Base-by-base conservation (phyloP, 2,888 invertebrate species). In the Heliconius hortense region DNA sequence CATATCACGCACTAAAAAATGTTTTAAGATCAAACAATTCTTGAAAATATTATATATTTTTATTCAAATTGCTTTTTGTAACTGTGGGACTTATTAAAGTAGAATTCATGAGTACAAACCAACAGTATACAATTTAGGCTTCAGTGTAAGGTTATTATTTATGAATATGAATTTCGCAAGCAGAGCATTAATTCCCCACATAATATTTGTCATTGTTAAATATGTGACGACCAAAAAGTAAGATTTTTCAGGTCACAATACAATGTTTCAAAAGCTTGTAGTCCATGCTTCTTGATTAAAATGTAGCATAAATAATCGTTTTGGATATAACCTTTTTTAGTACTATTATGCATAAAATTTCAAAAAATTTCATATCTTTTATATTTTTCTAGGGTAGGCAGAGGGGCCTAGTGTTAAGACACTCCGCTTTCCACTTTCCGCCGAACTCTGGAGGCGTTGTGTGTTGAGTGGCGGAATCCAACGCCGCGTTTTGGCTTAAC, bases 241-340 rank as follows among this genome's bases (percentile, higher is more conserved):
- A 69, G 21, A 28, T 28, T 69, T 69, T 69, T 69, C 56, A 31
- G 69, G 69, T 69, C 69, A 69, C 69, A 69, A 56, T 53, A 68
- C 69, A 69, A 69, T 69, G 53, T 48, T 67, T 28, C 68, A 68
- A 68, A 68, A 26, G 35, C 48, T 11, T n/a, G 56, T 56, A n/a
- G 15, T 56, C 56, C 31, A 31, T n/a, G 56, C 8, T 24, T 69
- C 56, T 69, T 69, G 31, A 69, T 56, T 69, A 69, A 69, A 69
- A 56, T 31, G 31, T 69, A 31, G n/a, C 24, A 56, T n/a, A 56
- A 56, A 35, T 56, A 56, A 56, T 35, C 35, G 35, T 35, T 35
- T 35, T 35, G 1, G 10, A 35, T 35, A 35, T 35, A 35, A 35
- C 35, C 1, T 35, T 35, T 35, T 35, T 35, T 35, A 10, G 35